Evolutionary conservation across 2,888 invertebrate genomes (phyloP).

Genomic region (Epinotia brunnichana): DNA sequence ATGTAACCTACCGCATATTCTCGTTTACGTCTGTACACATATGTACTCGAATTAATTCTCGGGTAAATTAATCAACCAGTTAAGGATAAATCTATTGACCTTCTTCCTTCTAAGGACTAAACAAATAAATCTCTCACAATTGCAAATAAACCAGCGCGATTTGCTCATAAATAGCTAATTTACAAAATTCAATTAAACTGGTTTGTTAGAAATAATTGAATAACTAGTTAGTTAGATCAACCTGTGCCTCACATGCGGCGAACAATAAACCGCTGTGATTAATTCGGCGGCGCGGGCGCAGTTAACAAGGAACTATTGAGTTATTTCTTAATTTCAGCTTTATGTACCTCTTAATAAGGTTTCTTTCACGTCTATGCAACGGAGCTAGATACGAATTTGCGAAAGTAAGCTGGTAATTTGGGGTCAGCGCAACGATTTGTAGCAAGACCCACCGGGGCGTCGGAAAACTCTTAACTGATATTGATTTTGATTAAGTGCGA

Average conservation of each 20-base stretch:
- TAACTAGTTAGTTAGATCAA: constrained; percentile 50
- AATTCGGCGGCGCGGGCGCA: constrained; percentile 71
- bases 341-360: constrained; percentile 1
- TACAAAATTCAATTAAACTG: constrained; percentile 41
- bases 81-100: constrained; percentile 34
- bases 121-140: constrained; percentile 37
- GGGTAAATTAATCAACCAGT: constrained; percentile 21
- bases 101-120: constrained; percentile 23
- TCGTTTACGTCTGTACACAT: constrained; percentile 11
- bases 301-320: constrained; percentile 72
- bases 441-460: constrained; percentile 60
- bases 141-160: constrained; percentile 39
- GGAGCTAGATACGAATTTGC: constrained; percentile 14
- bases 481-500: constrained; percentile 46
- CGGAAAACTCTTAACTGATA: constrained; percentile 48
- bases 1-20: not conserved
- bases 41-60: constrained; percentile 20
- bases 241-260: constrained; percentile 60
- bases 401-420: constrained; percentile 49
- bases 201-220: constrained; percentile 43
- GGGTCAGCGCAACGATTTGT: constrained; percentile 66
- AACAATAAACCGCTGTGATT: constrained; percentile 80
- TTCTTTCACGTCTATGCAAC: not conserved
- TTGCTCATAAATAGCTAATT: constrained; percentile 35
- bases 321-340: not conserved